Evolutionary conservation across 37 sponge, comb jelly and placozoan genomes (phyloP), one percentile per base, ranked within the genome.

Genomic region (Hormiphora californensis): DNA sequence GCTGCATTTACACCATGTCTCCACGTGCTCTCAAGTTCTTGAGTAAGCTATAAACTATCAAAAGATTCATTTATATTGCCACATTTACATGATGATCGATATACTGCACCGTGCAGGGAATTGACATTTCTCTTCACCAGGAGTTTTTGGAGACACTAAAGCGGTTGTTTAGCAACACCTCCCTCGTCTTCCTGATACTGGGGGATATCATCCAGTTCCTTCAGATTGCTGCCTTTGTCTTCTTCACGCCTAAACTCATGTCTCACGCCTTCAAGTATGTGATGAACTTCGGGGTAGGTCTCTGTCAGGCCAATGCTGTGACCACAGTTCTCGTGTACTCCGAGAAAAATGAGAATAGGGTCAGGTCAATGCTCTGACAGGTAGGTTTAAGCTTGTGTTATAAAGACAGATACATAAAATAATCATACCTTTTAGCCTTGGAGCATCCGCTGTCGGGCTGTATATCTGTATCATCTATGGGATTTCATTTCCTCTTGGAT

Each of bases 131-230:
- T 4, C 30, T 57, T 57, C 7, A 12, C 61, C 7, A 28, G 61
- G 61, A 57, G 30, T 5, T 57, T 57, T 28, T 28, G 61, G 27
- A 5, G 9, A 28, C 27, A 28, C 27, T 57, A 57, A 21, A 57
- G 9, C 9, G 61, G 27, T 30, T 57, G 7, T 15, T 57, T 57
- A 30, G 61, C 30, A 57, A 57, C n/a, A 57, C n/a, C n/a, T 57
- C 61, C n/a, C 27, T 57, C 5, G 15, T 57, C 27, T 57, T 57
- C 27, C 61, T 57, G 4, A 23, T 57, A 28, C 61, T 57, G 5
- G 61, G 61, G 22, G 61, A 57, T 57, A 57, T 57, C n/a, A 30
- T 57, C n/a, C 61, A 57, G 61, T 57, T 57, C 27, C 61, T 57
- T 12, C 61, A 57, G 22, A 30, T 57, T 19, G 61, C 61, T 57